These are phyloP conservation scores for Neostethus bicornis DNA, from an alignment of 2,797 vertebrate species.

Conservation along the genomic window DNA sequence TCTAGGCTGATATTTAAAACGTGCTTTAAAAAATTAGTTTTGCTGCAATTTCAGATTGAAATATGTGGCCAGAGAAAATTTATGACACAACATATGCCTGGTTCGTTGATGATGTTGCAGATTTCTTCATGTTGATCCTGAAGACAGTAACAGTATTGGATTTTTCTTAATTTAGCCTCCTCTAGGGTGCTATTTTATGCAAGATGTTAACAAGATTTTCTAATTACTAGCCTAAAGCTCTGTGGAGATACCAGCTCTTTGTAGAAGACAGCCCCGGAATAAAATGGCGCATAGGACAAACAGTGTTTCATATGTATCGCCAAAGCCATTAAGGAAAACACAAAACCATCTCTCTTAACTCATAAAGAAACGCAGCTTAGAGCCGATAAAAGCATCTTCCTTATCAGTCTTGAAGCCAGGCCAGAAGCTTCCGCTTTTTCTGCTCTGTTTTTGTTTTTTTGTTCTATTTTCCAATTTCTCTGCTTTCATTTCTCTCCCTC, in stretches of 20 bases:
- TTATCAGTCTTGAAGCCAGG: constrained; percentile 66
- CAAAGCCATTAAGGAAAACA: constrained; percentile 63
- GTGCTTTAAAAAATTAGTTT: not conserved
- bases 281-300: constrained; percentile 59
- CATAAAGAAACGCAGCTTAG: constrained; percentile 49
- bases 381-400: constrained; percentile 69
- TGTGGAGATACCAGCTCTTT: constrained; percentile 49
- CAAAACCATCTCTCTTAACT: constrained; percentile 52
- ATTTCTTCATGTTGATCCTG: constrained; percentile 9
- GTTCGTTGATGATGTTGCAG: constrained; percentile 7
- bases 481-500: constrained; percentile 59
- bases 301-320: constrained; percentile 55
- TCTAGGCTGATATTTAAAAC: not conserved
- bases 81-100: constrained; percentile 1
- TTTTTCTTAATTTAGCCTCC: constrained; percentile 31
- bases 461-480: constrained; percentile 65
- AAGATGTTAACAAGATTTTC: constrained; percentile 67
- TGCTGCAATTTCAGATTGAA: not conserved
- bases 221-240: constrained; percentile 59
- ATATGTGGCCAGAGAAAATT: constrained; percentile 6
- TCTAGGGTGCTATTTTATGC: constrained; percentile 20
- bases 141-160: constrained; percentile 30
- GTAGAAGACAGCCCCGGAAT: constrained; percentile 54
- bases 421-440: constrained; percentile 69
- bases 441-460: constrained; percentile 59